A percentile compares a stretch with the other conserved stretches of the same genome.
These are phyloP conservation scores for Crepidodera aurea DNA, from an alignment of 2,888 invertebrate genomes.

Conservation along the genomic window DNA sequence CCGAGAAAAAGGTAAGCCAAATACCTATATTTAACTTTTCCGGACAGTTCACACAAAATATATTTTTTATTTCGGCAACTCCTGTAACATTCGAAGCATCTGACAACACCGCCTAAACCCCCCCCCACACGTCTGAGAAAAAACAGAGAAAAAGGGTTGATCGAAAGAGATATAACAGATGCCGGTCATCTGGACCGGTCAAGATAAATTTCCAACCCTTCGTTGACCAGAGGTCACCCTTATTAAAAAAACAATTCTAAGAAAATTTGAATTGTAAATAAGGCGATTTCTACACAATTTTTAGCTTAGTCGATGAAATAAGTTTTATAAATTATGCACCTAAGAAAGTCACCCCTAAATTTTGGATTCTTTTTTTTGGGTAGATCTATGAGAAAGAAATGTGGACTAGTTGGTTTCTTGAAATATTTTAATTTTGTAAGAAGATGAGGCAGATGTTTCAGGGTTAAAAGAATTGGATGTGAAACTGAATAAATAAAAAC, in stretches of 20 bases:
- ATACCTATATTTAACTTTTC: too few relatives aligned
- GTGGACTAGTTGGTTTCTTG: conserved; percentile 14
- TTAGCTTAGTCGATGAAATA: conserved; percentile 17
- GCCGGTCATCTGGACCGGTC: conserved; percentile 41
- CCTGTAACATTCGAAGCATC: not conserved
- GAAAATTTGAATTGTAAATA: conserved; percentile 38
- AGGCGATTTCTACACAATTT: conserved; percentile 27
- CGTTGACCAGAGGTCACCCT: conserved; percentile 27
- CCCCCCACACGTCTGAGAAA: not conserved
- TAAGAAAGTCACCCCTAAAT: conserved; percentile 16
- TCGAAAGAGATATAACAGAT: conserved; percentile 34
- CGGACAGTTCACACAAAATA: too few relatives aligned
- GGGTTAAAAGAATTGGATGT: too few relatives aligned
- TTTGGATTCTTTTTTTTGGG: conserved; percentile 14
- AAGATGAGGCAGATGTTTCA: too few relatives aligned
- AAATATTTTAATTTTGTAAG: too few relatives aligned
- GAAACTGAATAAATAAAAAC: too few relatives aligned
- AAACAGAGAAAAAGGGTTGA: conserved; percentile 38
- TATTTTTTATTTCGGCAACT: too few relatives aligned
- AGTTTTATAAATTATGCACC: conserved; percentile 32
- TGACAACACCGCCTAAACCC: not conserved
- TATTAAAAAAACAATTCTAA: conserved; percentile 27
- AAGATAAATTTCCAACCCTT: conserved; percentile 37
- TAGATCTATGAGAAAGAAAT: conserved; percentile 24
- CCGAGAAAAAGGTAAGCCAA: too few relatives aligned